Conservation (phyloP, 1,140 invertebrate genomes). For the Drosophila kurseongensis region DNA sequence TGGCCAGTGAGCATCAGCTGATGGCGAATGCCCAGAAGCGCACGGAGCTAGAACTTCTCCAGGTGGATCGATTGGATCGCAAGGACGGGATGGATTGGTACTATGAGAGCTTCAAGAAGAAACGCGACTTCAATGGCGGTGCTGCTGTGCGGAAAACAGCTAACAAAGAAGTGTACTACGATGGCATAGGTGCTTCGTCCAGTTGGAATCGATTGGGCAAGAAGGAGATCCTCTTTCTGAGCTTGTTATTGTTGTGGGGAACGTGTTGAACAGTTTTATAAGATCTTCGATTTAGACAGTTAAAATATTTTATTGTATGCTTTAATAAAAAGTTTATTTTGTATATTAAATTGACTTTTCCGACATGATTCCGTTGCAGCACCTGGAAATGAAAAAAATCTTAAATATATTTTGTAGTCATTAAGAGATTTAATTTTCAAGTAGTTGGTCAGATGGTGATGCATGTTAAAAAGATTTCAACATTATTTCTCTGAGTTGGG, state of each 20-base stretch:
- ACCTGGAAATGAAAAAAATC: neutral
- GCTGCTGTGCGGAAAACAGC: slow-evolving; percentile 36
- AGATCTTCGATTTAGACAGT: slow-evolving; percentile 49
- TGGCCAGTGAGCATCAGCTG: slow-evolving; percentile 58
- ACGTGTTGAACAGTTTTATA: slow-evolving; percentile 65
- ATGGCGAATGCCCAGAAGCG: slow-evolving; percentile 65
- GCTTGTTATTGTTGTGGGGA: slow-evolving; percentile 49
- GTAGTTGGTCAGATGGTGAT: slow-evolving; percentile 62
- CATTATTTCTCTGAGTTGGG: slow-evolving; percentile 44
- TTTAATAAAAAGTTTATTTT: slow-evolving; percentile 45
- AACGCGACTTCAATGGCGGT: slow-evolving; percentile 57
- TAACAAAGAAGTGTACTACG: slow-evolving; percentile 51
- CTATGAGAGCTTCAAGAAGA: slow-evolving; percentile 89
- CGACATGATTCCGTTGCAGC: neutral
- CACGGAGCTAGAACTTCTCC: slow-evolving; percentile 46
- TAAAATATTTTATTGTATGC: slow-evolving; percentile 56
- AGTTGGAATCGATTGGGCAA: slow-evolving; percentile 29
- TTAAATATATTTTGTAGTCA: no score
- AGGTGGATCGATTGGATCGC: slow-evolving; percentile 49
- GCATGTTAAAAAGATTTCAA: slow-evolving; percentile 62
- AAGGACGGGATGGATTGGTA: slow-evolving; percentile 89
- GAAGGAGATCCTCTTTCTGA: slow-evolving; percentile 29
- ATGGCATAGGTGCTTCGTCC: slow-evolving; percentile 21
- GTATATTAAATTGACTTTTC: slow-evolving; percentile 7
- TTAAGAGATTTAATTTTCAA: no score